phyloP scores from a whole-genome alignment of 1,140 invertebrate species.

The Formica selysi region DNA sequence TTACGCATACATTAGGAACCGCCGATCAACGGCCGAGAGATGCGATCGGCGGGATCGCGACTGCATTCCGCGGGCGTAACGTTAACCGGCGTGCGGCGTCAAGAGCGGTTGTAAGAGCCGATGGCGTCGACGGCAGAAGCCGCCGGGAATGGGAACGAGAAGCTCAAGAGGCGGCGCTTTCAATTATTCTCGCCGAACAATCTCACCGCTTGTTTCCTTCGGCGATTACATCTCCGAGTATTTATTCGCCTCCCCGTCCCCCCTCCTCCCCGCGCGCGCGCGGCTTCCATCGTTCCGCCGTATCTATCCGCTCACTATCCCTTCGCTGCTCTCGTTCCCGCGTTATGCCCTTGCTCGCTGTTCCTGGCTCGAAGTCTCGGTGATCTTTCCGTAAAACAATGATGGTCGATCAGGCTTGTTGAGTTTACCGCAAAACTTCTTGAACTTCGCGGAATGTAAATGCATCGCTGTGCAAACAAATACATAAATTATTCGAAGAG shows the following conservation, averaged over 20 bases:
- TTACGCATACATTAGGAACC: slow-evolving; percentile 85
- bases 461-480: background rate
- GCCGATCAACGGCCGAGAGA: slow-evolving; percentile 80
- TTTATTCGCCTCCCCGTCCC: slow-evolving; percentile 82
- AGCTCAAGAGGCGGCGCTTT: slow-evolving; percentile 86
- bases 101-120: slow-evolving; percentile 62
- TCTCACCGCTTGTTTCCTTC: slow-evolving; percentile 86
- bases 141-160: slow-evolving; percentile 83
- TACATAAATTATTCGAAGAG: background rate
- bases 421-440: slow-evolving; percentile 4
- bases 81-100: slow-evolving; percentile 61
- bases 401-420: slow-evolving; percentile 1
- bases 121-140: slow-evolving; percentile 61
- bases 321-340: slow-evolving; percentile 29
- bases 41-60: slow-evolving; percentile 79
- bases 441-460: slow-evolving; percentile 8
- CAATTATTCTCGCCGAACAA: slow-evolving; percentile 86
- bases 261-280: slow-evolving; percentile 60
- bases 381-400: slow-evolving; percentile 29
- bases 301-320: slow-evolving; percentile 65
- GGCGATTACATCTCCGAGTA: slow-evolving; percentile 86
- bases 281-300: slow-evolving; percentile 61
- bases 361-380: slow-evolving; percentile 28
- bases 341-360: slow-evolving; percentile 3
- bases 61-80: slow-evolving; percentile 66